phyloP scores from a whole-genome alignment of 2,888 invertebrate genomes.

The Bimastos eiseni region DNA sequence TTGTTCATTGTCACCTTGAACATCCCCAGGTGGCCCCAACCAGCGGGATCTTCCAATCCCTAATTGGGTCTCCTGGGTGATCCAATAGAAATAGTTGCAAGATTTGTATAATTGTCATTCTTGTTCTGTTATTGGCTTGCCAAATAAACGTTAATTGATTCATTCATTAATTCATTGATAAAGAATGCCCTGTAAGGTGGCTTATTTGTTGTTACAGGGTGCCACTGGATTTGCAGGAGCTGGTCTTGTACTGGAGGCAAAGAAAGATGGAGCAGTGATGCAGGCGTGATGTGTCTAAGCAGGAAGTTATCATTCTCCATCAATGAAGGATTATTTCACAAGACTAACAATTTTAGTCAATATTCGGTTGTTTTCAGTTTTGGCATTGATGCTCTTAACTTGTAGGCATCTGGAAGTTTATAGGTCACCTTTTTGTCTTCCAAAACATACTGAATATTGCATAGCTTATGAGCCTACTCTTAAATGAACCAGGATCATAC shows the following conservation, averaged over 20 bases:
- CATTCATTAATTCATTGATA: background rate
- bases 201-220: conserved; percentile 69
- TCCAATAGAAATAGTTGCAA: too few relatives aligned
- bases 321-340: background rate
- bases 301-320: background rate
- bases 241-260: conserved; percentile 77
- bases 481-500: background rate
- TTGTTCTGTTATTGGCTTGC: background rate
- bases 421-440: background rate
- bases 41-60: too few relatives aligned
- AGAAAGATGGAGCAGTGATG: conserved; percentile 56
- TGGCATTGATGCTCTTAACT: background rate
- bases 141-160: too few relatives aligned
- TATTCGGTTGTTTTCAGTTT: background rate
- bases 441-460: background rate
- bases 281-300: conserved; percentile 46
- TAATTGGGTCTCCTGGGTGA: too few relatives aligned
- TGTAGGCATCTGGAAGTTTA: background rate
- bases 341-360: background rate
- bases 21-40: too few relatives aligned
- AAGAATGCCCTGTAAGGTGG: background rate
- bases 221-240: conserved; percentile 91
- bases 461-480: background rate
- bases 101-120: too few relatives aligned
- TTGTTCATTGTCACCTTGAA: too few relatives aligned